A percentile compares a stretch with the other conserved stretches of the same genome.
Conservation (phyloP, 2,113 vertebrate species). For the Beaufortia kweichowensis region DNA sequence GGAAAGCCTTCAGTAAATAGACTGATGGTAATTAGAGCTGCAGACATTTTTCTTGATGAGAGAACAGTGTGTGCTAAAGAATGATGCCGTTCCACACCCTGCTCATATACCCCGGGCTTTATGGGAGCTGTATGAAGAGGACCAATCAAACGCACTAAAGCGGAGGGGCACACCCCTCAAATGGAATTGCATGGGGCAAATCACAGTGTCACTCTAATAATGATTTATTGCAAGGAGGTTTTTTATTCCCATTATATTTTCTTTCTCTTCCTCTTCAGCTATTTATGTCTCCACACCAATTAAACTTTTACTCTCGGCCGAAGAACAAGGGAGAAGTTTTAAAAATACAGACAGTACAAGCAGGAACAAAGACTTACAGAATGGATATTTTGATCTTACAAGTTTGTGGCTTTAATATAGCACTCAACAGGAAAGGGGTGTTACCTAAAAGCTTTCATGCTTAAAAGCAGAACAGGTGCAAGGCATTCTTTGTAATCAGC, state of each 20-base stretch:
- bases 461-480: not conserved
- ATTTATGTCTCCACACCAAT: slow-evolving; percentile 59
- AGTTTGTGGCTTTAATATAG: not conserved
- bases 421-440: no score
- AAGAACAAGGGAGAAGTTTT: slow-evolving; percentile 4
- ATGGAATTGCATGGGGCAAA: slow-evolving; percentile 39
- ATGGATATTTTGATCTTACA: not conserved
- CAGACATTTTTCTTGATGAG: slow-evolving; percentile 50
- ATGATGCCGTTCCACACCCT: slow-evolving; percentile 36
- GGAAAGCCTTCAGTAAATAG: slow-evolving; percentile 36
- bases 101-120: slow-evolving; percentile 39
- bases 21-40: slow-evolving; percentile 40
- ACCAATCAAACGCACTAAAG: slow-evolving; percentile 45
- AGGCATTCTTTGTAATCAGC: not conserved
- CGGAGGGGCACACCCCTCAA: not conserved
- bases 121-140: slow-evolving; percentile 26
- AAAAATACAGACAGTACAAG: slow-evolving; percentile 29
- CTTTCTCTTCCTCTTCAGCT: slow-evolving; percentile 33
- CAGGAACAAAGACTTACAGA: slow-evolving; percentile 2
- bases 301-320: slow-evolving; percentile 44
- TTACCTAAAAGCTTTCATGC: no score
- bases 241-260: slow-evolving; percentile 43
- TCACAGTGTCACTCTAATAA: slow-evolving; percentile 48
- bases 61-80: slow-evolving; percentile 31
- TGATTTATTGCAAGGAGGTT: slow-evolving; percentile 48